Base-by-base conservation (phyloP, 2,888 invertebrate species). In the Drosophila helvetica region DNA sequence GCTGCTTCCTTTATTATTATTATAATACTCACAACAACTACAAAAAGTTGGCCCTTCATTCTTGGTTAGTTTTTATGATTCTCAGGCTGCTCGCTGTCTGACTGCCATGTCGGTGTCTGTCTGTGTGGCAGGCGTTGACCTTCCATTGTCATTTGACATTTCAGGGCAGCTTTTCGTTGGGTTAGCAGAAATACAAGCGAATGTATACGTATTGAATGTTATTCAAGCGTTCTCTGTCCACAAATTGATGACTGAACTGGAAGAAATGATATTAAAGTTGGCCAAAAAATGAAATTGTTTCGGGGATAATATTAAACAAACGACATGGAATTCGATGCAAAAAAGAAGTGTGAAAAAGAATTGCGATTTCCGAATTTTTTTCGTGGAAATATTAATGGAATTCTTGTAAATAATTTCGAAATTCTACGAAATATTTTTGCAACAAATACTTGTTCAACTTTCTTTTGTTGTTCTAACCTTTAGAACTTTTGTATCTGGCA, bases 141-240 rank as follows among this genome's bases (percentile, higher is more conserved):
- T 81, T 79, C 52, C 67, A 81, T 76, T 77, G 73, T 75, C 79
- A 73, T 80, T 74, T 78, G 80, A 78, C 75, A 75, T 80, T 78
- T 78, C 61, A 60, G 69, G 58, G 60, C 57, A 58, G 46, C 59
- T 71, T 55, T 59, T 71, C 33, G 51, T 27, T 10, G 58, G 64
- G 56, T 56, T 38, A 19, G 46, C 8, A 22, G 10, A 45, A 15
- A 2, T n/a, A 22, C 12, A 17, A 22, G 51, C 42, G 55, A 2
- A 25, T 38, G 22, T 43, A 55, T 30, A 50, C 55, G 72, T 75
- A 64, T 69, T 69, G 61, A 67, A 74, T 22, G 52, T 38, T 50
- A 65, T 69, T 73, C 65, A 65, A 67, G 77, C 54, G 18, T 30
- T 65, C 46, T 43, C 30, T 33, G 33, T 22, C 30, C 53, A 9